phyloP scores from a whole-genome alignment of 1,140 invertebrate species.

The Globodera rostochiensis region DNA sequence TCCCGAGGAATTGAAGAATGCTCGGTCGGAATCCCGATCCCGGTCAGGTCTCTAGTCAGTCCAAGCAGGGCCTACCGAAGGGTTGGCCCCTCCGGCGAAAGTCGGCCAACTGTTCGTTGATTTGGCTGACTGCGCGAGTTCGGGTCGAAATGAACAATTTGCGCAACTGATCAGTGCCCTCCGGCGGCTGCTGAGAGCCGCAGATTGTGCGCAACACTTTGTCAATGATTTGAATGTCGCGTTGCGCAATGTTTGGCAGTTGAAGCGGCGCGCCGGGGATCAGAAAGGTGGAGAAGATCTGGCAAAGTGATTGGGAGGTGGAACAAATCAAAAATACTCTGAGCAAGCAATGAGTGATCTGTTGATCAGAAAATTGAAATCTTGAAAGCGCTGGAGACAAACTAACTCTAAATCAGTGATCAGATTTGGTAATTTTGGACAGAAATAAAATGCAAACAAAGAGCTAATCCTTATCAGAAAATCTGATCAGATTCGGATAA shows the following conservation, averaged over 20 bases:
- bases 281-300: slow-evolving; percentile 83
- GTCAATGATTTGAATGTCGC: slow-evolving; percentile 53
- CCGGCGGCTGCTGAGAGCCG: slow-evolving; percentile 23
- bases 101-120: slow-evolving; percentile 82
- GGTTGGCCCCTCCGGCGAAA: slow-evolving; percentile 85
- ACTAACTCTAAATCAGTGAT: too few relatives aligned
- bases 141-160: slow-evolving; percentile 85
- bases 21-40: too few relatives aligned
- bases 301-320: too few relatives aligned
- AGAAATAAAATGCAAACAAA: too few relatives aligned
- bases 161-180: slow-evolving; percentile 75
- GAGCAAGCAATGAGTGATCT: too few relatives aligned
- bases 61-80: slow-evolving; percentile 34
- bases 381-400: too few relatives aligned
- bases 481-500: too few relatives aligned
- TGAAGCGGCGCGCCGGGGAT: slow-evolving; percentile 76
- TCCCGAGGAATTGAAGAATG: too few relatives aligned
- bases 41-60: neutral
- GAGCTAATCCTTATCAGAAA: too few relatives aligned
- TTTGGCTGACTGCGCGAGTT: slow-evolving; percentile 79
- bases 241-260: slow-evolving; percentile 44
- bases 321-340: too few relatives aligned
- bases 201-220: slow-evolving; percentile 33
- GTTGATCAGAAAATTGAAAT: too few relatives aligned
- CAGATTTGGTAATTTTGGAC: too few relatives aligned